These are phyloP conservation scores for Plectrocnemia conspersa DNA, from an alignment of 1,140 invertebrate genomes.

Conservation along the genomic window DNA sequence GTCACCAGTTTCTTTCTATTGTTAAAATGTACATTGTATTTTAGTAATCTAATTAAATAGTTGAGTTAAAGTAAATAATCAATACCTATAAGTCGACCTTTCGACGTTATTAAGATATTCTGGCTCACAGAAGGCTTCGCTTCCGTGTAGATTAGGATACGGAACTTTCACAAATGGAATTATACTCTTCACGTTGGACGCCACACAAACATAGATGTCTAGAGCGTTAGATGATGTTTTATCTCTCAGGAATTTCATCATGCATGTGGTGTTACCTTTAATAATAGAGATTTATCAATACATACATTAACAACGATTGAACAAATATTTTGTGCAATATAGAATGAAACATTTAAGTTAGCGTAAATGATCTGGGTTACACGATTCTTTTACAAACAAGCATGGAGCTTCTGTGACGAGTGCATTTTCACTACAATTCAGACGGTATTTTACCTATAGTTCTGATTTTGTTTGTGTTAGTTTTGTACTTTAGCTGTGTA, in stretches of 20 bases:
- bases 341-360: too few species aligned
- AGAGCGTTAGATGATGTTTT: neutral
- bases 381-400: too few species aligned
- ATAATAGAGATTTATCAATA: too few species aligned
- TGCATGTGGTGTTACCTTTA: slow-evolving; percentile 24
- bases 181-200: slow-evolving; percentile 56
- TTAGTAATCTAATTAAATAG: slow-evolving; percentile 3
- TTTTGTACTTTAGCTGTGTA: neutral
- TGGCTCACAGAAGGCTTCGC: slow-evolving; percentile 48
- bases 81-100: slow-evolving; percentile 55
- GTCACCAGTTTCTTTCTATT: slow-evolving; percentile 54
- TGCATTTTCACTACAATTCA: too few species aligned
- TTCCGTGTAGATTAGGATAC: slow-evolving; percentile 66
- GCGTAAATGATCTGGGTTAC: too few species aligned
- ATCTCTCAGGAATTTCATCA: slow-evolving; percentile 29
- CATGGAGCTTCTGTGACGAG: too few species aligned
- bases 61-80: neutral
- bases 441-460: slow-evolving; percentile 1
- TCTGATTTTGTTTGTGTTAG: slow-evolving; percentile 5
- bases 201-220: slow-evolving; percentile 26
- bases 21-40: too few species aligned
- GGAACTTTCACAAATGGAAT: slow-evolving; percentile 70
- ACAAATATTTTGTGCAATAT: too few species aligned
- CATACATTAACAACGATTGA: too few species aligned
- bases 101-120: slow-evolving; percentile 63